A percentile compares a stretch with the other conserved stretches of the same genome.
Conservation (phyloP, 1,140 invertebrate species). For the Drosophila kepulauana region DNA sequence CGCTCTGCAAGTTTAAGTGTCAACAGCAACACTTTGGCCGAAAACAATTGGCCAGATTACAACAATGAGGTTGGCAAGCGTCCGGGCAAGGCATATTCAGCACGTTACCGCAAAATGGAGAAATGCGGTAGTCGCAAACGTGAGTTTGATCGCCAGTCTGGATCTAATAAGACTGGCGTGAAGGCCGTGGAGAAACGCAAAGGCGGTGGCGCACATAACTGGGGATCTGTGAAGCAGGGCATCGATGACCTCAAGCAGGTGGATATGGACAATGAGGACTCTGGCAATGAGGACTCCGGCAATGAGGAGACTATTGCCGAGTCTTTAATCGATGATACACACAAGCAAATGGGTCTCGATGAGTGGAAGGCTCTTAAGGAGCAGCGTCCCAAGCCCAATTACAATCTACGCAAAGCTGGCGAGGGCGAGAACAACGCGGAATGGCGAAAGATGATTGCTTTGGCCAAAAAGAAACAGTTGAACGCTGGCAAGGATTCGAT, state of each 20-base stretch:
- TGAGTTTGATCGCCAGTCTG: constrained; percentile 86
- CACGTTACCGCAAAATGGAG: constrained; percentile 87
- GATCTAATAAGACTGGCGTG: no score
- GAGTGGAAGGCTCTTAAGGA: constrained; percentile 94
- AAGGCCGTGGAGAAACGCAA: constrained; percentile 92
- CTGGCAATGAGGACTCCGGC: constrained; percentile 85
- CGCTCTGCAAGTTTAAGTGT: constrained; percentile 23
- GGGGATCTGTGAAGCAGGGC: constrained; percentile 97
- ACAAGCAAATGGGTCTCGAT: constrained; percentile 93
- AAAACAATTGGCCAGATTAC: constrained; percentile 60
- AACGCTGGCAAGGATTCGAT: constrained; percentile 88
- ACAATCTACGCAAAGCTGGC: constrained; percentile 95
- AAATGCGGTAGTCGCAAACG: constrained; percentile 87
- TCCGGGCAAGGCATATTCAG: constrained; percentile 70
- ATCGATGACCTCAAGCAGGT: constrained; percentile 89
- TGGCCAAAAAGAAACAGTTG: constrained; percentile 85
- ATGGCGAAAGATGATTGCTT: constrained; percentile 94
- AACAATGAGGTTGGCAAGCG: constrained; percentile 84
- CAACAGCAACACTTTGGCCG: constrained; percentile 51
- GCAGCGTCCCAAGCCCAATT: constrained; percentile 91
- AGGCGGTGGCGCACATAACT: constrained; percentile 96
- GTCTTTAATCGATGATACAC: constrained; percentile 88
- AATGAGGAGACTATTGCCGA: constrained; percentile 84
- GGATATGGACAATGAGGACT: constrained; percentile 80
- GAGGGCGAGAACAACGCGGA: constrained; percentile 95